Evolutionary conservation across 30 jellyfish, hydroid and myxozoan species (phyloP).

Genomic region (Aurelia aurita complex sp. Pacific): DNA sequence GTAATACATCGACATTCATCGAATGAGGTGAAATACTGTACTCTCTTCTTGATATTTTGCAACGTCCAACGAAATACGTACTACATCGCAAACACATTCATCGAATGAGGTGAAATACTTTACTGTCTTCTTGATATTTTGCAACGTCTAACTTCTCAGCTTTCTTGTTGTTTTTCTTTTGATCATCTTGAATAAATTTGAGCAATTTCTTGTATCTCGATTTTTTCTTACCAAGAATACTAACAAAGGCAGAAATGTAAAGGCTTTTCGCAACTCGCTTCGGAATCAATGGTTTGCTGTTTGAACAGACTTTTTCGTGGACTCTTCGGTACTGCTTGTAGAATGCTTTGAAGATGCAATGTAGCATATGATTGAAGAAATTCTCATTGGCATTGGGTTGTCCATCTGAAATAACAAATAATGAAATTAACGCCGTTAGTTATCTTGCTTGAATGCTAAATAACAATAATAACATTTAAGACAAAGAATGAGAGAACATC

Average conservation of each 20-base stretch:
- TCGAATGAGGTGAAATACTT: not conserved
- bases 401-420: conserved; percentile 30
- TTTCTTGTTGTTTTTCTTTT: not conserved
- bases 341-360: conserved; percentile 48
- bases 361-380: conserved; percentile 26
- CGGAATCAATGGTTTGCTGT: conserved; percentile 2
- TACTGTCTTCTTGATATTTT: conserved; percentile 1
- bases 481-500: no score
- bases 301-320: conserved; percentile 12
- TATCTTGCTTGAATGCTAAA: no score
- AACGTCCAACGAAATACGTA: not conserved
- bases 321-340: conserved; percentile 44
- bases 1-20: not conserved
- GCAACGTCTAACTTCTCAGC: not conserved
- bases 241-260: conserved; percentile 34
- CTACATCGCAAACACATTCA: not conserved
- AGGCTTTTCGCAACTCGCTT: conserved; percentile 10
- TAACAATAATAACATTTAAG: no score
- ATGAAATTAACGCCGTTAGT: not conserved
- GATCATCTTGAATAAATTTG: not conserved
- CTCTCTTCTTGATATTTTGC: no score
- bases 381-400: conserved; percentile 39
- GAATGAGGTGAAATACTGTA: not conserved
- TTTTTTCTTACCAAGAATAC: conserved; percentile 7
- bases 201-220: conserved; percentile 15